These are phyloP conservation scores for Sebastes flavidus DNA, from an alignment of 2,797 vertebrate genomes.

Conservation along the genomic window DNA sequence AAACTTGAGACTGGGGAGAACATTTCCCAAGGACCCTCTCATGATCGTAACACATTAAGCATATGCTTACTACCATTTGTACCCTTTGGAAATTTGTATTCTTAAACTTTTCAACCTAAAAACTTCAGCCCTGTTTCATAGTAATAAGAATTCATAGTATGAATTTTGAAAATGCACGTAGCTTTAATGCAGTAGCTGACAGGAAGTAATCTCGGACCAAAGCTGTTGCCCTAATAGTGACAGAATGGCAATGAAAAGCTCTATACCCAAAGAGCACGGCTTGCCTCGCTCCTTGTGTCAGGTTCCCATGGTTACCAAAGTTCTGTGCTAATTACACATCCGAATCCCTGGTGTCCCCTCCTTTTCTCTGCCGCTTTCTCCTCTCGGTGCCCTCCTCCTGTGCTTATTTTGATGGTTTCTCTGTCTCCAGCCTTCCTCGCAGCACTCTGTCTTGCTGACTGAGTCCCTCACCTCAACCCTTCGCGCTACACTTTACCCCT, in stretches of 20 bases:
- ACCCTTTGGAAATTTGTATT: too few species aligned
- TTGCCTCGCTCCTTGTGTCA: conserved; percentile 12
- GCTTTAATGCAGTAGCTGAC: not conserved
- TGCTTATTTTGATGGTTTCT: conserved; percentile 28
- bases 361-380: not conserved
- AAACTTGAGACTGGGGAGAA: too few species aligned
- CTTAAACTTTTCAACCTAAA: too few species aligned
- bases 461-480: conserved; percentile 11
- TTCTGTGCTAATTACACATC: conserved; percentile 58
- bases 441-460: not conserved
- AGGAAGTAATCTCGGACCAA: not conserved
- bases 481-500: not conserved
- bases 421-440: not conserved
- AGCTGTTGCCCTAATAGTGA: not conserved
- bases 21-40: too few species aligned
- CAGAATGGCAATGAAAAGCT: not conserved
- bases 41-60: too few species aligned
- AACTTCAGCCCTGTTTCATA: too few species aligned
- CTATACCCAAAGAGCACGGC: not conserved
- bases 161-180: not conserved
- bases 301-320: conserved; percentile 57
- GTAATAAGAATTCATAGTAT: not conserved
- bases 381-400: conserved; percentile 7
- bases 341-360: conserved; percentile 22
- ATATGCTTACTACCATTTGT: too few species aligned